These are phyloP conservation scores for Eurystomus glaucurus DNA, from an alignment of 2,797 vertebrate species.

Conservation along the genomic window DNA sequence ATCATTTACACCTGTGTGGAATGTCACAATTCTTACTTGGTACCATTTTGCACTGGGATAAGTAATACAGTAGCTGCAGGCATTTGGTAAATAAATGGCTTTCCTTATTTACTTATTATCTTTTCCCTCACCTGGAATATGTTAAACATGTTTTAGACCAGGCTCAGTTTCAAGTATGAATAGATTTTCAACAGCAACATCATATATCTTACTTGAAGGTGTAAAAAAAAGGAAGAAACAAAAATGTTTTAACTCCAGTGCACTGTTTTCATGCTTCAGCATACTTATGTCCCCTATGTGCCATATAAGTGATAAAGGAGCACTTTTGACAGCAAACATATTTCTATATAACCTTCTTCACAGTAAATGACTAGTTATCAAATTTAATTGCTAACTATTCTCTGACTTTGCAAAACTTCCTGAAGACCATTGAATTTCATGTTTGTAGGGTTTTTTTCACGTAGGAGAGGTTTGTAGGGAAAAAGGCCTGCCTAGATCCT, in stretches of 20 bases:
- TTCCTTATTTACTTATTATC: constrained; percentile 42
- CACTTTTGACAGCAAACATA: not conserved
- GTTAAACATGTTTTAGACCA: constrained; percentile 1
- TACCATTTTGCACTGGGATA: not conserved
- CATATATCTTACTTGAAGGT: constrained; percentile 26
- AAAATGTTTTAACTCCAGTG: not conserved
- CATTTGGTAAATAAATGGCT: constrained; percentile 17
- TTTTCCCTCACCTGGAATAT: not conserved
- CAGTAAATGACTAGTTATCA: not conserved
- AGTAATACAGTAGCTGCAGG: not conserved
- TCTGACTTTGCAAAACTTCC: constrained; percentile 15
- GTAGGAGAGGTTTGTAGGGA: not conserved
- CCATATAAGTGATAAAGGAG: constrained; percentile 6
- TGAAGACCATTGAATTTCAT: not conserved
- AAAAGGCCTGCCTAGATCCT: not conserved
- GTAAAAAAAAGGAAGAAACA: not conserved
- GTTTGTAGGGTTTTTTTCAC: too few species aligned
- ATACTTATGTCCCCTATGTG: not conserved
- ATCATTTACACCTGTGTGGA: not conserved
- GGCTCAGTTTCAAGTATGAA: not conserved
- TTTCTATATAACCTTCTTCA: not conserved
- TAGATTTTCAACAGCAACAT: not conserved
- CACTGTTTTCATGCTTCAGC: not conserved
- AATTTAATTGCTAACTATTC: not conserved
- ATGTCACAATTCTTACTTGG: not conserved